Evolutionary conservation across 2,888 invertebrate species (phyloP), one percentile per base, ranked within the genome.

Genomic region (Camponotus fellah): DNA sequence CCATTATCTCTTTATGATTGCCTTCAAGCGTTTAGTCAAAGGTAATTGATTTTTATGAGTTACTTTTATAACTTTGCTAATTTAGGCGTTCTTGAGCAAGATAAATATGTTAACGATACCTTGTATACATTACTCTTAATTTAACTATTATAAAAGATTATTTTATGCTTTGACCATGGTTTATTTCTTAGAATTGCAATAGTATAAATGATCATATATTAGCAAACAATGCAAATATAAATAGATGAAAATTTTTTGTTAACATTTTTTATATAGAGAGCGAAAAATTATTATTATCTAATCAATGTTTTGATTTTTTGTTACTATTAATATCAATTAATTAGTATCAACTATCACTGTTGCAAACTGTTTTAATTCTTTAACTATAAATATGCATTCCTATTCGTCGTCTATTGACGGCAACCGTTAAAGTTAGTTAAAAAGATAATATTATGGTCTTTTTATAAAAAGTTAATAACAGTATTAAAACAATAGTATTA

Each of bases 21-120:
- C 92, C 95, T 97, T 82, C 95, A 95, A 89, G 96, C 96, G 85
- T 97, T 97, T 94, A 96, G 96, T 91, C 96, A 96, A 92, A 96
- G 95, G 96, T 96, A 91, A 86, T 82, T 66, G 5, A 21, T 37
- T 49, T 53, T 21, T 43, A 71, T 32, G n/a, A 37, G 3, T 46
- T 14, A 21, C 0, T 53, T 46, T 32, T 53, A 8, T 53, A 12
- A 34, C 10, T 46, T 14, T 49, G 21, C 40, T 64, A 58, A 37
- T 46, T 34, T 14, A 43, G n/a, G 1, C 10, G 34, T 12, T 66
- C 0, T 12, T 26, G n/a, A 53, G 53, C 53, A 5, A 72, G n/a
- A 79, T 79, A 37, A 43, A n/a, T 65, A n/a, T 53, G 0, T 2
- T 49, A 49, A 49, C 8, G 53, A 53, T 53, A n/a, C n/a, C 2